These are phyloP conservation scores for Eledone cirrhosa DNA, from an alignment of 2,888 invertebrate species.

Conservation along the genomic window DNA sequence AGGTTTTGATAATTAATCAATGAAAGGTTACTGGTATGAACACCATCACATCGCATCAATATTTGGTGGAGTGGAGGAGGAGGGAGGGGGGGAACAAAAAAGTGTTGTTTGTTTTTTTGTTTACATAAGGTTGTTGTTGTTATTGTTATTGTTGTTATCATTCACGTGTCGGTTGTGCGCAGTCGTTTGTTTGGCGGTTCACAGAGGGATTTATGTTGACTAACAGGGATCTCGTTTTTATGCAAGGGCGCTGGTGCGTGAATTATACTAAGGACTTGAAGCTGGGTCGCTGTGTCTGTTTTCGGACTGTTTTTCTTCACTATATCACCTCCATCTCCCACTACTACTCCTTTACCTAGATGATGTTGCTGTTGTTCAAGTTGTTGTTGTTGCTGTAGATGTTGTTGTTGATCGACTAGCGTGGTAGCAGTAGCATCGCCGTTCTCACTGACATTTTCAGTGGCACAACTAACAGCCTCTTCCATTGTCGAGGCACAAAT, in stretches of 20 bases:
- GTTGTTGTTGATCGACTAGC: not conserved
- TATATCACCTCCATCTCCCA: not conserved
- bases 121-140: too few species aligned
- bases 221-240: not conserved
- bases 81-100: not conserved
- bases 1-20: too few species aligned
- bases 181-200: conserved; percentile 12
- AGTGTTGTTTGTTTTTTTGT: not conserved
- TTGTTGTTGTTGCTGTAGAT: not conserved
- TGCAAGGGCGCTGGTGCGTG: not conserved
- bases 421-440: not conserved
- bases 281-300: not conserved
- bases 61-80: not conserved
- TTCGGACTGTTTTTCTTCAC: not conserved
- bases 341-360: conserved; percentile 4
- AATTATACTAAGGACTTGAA: conserved; percentile 15
- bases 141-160: too few species aligned
- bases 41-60: too few species aligned
- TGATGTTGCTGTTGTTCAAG: not conserved
- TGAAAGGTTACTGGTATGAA: too few species aligned
- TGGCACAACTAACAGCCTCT: conserved; percentile 22
- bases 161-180: not conserved
- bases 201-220: not conserved
- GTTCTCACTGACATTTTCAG: not conserved
- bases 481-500: conserved; percentile 18